Percentiles rank a stretch among this genome's conserved stretches.
These are phyloP conservation scores for Apotomis turbidana DNA, from an alignment of 2,888 invertebrate genomes.

Conservation along the genomic window DNA sequence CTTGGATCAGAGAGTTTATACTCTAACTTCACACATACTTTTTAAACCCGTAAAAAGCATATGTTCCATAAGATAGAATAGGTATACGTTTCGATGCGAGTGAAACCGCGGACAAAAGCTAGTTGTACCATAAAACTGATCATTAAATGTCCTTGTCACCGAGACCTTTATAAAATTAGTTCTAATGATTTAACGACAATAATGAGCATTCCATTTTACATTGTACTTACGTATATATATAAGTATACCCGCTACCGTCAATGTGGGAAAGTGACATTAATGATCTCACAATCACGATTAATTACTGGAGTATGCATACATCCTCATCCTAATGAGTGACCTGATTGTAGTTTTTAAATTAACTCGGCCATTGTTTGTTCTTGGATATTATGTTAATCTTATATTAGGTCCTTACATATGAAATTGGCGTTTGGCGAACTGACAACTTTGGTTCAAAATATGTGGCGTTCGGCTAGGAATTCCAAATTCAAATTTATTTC, in stretches of 20 bases:
- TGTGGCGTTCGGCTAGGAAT: too few relatives aligned
- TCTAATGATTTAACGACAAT: neutral
- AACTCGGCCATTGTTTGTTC: constrained; percentile 17
- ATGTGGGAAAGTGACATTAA: constrained; percentile 30
- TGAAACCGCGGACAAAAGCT: too few relatives aligned
- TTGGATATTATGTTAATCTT: constrained; percentile 1
- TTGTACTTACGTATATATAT: constrained; percentile 22
- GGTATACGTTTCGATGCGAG: too few relatives aligned
- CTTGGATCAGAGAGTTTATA: too few relatives aligned
- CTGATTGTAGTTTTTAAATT: neutral
- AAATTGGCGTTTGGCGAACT: too few relatives aligned
- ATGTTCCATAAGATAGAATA: too few relatives aligned
- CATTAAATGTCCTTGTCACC: constrained; percentile 1
- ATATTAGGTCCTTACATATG: too few relatives aligned
- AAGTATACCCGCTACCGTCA: neutral
- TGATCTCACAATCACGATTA: constrained; percentile 22
- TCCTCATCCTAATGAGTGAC: constrained; percentile 18
- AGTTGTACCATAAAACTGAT: neutral
- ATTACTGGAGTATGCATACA: constrained; percentile 26
- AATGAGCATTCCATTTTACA: neutral
- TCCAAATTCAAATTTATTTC: too few relatives aligned
- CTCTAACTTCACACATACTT: too few relatives aligned
- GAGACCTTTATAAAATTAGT: neutral
- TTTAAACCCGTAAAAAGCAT: too few relatives aligned
- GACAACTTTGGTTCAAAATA: too few relatives aligned